phyloP scores from a whole-genome alignment of 1,140 invertebrate species.

The Drosophila repleta region DNA sequence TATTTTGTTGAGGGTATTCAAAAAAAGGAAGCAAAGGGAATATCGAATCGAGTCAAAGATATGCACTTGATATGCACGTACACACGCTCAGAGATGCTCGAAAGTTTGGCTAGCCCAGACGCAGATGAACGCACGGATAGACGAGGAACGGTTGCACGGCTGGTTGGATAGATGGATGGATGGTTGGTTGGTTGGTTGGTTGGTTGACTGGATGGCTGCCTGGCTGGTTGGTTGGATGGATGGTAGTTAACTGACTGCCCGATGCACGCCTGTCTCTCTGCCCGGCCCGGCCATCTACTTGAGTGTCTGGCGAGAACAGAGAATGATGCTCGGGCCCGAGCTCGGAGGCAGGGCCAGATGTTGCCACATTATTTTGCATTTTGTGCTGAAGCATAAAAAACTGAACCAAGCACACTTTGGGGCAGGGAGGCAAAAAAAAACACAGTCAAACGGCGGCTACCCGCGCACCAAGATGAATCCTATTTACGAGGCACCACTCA shows the following conservation, averaged over 20 bases:
- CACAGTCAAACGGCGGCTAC: conserved; percentile 56
- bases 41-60: conserved; percentile 49
- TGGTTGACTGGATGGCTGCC: too few relatives aligned
- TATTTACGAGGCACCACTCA: conserved; percentile 75
- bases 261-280: conserved; percentile 4
- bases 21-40: conserved; percentile 21
- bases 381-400: conserved; percentile 51
- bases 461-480: conserved; percentile 75
- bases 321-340: conserved; percentile 15
- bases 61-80: conserved; percentile 50
- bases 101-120: conserved; percentile 42
- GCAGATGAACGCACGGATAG: conserved; percentile 64
- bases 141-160: conserved; percentile 55
- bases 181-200: conserved; percentile 50
- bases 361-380: conserved; percentile 74
- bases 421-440: neutral
- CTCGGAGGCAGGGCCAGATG: conserved; percentile 49
- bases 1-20: neutral
- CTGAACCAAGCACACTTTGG: conserved; percentile 23
- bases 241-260: conserved; percentile 54
- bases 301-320: conserved; percentile 74
- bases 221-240: conserved; percentile 38
- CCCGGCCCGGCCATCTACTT: conserved; percentile 62
- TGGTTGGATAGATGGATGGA: conserved; percentile 52
- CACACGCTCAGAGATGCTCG: conserved; percentile 24